Evolutionary conservation across 1,140 invertebrate genomes (phyloP).

Genomic region (Drosophila santomea): DNA sequence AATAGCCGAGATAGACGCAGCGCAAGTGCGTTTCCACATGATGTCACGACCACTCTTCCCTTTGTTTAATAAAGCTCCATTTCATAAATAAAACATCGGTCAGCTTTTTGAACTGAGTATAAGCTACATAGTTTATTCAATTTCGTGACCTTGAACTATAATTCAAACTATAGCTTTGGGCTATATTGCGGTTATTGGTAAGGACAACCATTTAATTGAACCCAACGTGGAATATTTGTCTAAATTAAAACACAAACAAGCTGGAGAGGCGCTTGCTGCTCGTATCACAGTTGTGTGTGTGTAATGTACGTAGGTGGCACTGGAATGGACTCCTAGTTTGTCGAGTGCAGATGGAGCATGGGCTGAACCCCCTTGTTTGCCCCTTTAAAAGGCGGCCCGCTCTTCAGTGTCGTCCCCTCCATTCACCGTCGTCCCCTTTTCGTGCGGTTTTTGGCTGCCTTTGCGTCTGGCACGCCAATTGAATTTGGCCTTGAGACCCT

Average conservation of each 20-base stretch:
- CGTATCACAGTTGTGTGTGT: slow-evolving; percentile 74
- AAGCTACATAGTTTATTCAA: slow-evolving; percentile 40
- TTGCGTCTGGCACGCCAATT: slow-evolving; percentile 72
- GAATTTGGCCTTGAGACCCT: slow-evolving; percentile 69
- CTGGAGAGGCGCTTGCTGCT: slow-evolving; percentile 57
- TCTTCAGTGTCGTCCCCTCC: slow-evolving; percentile 30
- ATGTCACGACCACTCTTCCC: too few relatives aligned
- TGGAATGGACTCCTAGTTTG: slow-evolving; percentile 39
- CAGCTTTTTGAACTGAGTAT: slow-evolving; percentile 6
- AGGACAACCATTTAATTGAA: slow-evolving; percentile 30
- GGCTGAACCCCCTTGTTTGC: too few relatives aligned
- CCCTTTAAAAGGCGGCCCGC: slow-evolving; percentile 47
- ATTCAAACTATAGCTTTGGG: slow-evolving; percentile 18
- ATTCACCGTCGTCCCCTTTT: neutral
- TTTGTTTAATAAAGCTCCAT: neutral
- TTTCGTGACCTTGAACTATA: slow-evolving; percentile 22
- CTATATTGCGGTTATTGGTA: slow-evolving; percentile 1
- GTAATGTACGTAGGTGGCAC: slow-evolving; percentile 35
- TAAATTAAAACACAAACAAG: slow-evolving; percentile 46
- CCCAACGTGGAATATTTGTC: slow-evolving; percentile 43
- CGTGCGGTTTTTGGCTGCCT: slow-evolving; percentile 45
- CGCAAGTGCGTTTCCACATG: too few relatives aligned
- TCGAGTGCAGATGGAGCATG: too few relatives aligned
- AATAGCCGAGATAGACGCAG: too few relatives aligned
- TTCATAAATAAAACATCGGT: slow-evolving; percentile 6